Evolutionary conservation across 2,113 vertebrate genomes (phyloP), one percentile per base, ranked within the genome.

Genomic region (Cynoglossus semilaevis): DNA sequence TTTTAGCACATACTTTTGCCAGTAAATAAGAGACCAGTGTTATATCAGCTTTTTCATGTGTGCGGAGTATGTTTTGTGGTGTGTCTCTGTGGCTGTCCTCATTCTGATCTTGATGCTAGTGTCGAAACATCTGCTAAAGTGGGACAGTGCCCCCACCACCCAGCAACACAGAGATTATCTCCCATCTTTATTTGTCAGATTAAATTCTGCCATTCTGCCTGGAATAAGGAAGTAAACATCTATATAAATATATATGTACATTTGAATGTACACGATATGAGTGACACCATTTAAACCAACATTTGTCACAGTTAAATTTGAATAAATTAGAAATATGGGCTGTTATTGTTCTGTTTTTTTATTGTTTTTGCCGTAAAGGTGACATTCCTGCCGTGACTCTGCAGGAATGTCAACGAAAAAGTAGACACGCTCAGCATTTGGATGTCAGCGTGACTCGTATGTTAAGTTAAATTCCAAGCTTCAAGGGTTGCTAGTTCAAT

Each of bases 81-180:
- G 22, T 40, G n/a, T 12, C 9, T 50, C 18, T 34, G 44, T 62
- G 12, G 8, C 29, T 48, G 50, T 61, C 22, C 65, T 51, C 40
- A 55, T 66, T 71, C 54, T 50, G 51, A 1, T 47, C 5, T 17
- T 16, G 1, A 16, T 9, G 13, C 13, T 16, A 8, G 14, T 16
- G 11, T 7, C 17, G 38, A n/a, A 71, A 61, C 79, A 77, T 84
- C 79, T 85, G 76, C 51, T 57, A 13, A 36, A 15, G 36, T n/a
- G 38, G 15, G 12, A 41, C 34, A 22, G 16, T 4, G 5, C 36
- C 22, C 10, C 15, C 59, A n/a, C 54, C 0, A 22, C 46, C 29
- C 37, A 1, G 22, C 2, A 29, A 17, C 35, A 17, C 16, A n/a
- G 17, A 51, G 76, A 81, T 79, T 81, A 80, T 60, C 47, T 4